These are phyloP conservation scores for Columba janthina DNA, from an alignment of 2,113 vertebrate genomes.

Conservation along the genomic window DNA sequence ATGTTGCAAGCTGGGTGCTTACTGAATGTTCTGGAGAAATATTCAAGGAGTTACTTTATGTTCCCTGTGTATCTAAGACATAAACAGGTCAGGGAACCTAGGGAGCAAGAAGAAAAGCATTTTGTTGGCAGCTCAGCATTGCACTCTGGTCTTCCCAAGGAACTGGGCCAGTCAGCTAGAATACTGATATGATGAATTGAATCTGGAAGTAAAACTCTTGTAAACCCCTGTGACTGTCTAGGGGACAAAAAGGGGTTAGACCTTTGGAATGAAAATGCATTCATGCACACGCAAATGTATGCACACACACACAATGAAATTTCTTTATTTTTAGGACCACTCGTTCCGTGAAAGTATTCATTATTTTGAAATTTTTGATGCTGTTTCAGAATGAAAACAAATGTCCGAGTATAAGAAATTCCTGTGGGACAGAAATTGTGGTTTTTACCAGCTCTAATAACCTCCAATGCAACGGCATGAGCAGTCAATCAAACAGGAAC, in stretches of 20 bases:
- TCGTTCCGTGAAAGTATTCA: neutral
- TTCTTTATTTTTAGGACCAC: neutral
- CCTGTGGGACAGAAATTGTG: slow-evolving; percentile 47
- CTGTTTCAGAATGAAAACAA: slow-evolving; percentile 50
- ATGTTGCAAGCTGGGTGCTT: neutral
- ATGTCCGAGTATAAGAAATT: slow-evolving; percentile 27
- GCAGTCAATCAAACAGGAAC: slow-evolving; percentile 68
- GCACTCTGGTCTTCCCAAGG: neutral
- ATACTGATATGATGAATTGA: neutral
- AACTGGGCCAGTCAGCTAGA: neutral
- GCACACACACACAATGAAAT: neutral
- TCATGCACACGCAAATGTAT: neutral
- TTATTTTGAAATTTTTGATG: slow-evolving; percentile 50
- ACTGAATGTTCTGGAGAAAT: neutral
- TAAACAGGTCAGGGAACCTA: neutral
- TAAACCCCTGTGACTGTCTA: neutral
- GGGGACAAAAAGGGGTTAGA: neutral
- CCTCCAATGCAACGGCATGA: slow-evolving; percentile 54
- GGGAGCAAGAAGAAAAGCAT: neutral
- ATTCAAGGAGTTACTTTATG: neutral
- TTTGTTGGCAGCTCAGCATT: neutral
- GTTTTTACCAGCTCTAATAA: slow-evolving; percentile 65
- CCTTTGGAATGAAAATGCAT: neutral
- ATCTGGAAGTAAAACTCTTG: neutral
- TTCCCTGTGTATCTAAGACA: neutral